These are phyloP conservation scores for Cacoxenus indagator DNA, from an alignment of 2,888 invertebrate species.

Conservation along the genomic window DNA sequence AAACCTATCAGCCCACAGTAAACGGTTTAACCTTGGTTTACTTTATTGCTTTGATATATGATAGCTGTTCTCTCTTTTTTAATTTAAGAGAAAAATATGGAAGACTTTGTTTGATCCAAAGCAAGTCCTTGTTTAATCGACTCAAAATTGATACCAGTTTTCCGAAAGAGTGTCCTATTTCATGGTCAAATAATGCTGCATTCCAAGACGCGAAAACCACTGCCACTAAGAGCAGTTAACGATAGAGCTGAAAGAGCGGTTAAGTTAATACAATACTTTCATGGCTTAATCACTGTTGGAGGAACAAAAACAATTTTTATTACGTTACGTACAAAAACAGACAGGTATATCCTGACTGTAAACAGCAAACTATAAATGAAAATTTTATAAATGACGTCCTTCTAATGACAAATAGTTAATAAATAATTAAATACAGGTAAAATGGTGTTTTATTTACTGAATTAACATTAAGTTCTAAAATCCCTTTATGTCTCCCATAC, in stretches of 20 bases:
- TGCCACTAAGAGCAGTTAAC: constrained; percentile 17
- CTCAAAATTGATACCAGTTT: background rate
- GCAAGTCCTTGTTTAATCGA: background rate
- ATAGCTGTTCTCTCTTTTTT: background rate
- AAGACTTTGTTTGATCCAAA: background rate
- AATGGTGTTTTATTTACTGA: no score
- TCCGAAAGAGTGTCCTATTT: background rate
- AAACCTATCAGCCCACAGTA: background rate
- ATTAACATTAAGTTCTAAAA: no score
- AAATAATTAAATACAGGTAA: no score
- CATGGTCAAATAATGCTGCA: background rate
- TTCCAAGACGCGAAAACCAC: constrained; percentile 8
- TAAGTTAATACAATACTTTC: constrained; percentile 21
- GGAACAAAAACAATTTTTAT: constrained; percentile 31
- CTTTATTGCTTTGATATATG: background rate
- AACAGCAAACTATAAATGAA: constrained; percentile 23
- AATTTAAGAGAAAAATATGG: background rate
- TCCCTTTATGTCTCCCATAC: no score
- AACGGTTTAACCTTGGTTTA: background rate
- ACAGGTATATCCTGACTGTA: constrained; percentile 29
- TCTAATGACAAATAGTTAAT: no score
- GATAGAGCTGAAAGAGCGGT: constrained; percentile 21
- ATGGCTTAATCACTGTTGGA: constrained; percentile 14
- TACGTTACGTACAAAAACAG: constrained; percentile 34
- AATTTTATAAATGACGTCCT: no score